A percentile compares a stretch with the other conserved stretches of the same genome.
These are phyloP conservation scores for Formica aserva DNA, from an alignment of 2,888 invertebrate species.

Conservation along the genomic window DNA sequence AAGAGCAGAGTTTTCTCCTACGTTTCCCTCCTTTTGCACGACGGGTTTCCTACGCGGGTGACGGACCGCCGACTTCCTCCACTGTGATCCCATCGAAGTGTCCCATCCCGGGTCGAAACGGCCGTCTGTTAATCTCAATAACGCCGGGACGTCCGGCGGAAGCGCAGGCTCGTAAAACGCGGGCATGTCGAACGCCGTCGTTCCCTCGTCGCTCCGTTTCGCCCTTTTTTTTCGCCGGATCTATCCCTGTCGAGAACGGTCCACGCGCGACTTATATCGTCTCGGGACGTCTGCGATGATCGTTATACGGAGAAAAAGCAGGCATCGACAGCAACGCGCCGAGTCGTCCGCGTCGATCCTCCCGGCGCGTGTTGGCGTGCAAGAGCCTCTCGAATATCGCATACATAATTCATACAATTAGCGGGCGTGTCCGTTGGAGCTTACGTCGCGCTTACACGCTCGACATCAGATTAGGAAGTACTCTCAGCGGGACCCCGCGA, in stretches of 20 bases:
- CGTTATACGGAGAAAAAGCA: constrained; percentile 24
- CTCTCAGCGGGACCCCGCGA: constrained; percentile 19
- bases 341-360: constrained; percentile 14
- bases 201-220: constrained; percentile 69
- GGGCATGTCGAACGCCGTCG: not conserved
- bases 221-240: constrained; percentile 54
- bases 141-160: constrained; percentile 82
- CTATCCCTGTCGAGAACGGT: constrained; percentile 64
- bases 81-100: constrained; percentile 76
- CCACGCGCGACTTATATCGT: constrained; percentile 39
- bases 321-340: constrained; percentile 17
- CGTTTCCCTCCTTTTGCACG: not conserved
- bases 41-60: constrained; percentile 42
- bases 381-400: constrained; percentile 71
- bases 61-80: constrained; percentile 55
- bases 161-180: constrained; percentile 81
- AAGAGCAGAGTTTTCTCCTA: constrained; percentile 17
- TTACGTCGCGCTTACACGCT: constrained; percentile 50
- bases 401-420: constrained; percentile 83
- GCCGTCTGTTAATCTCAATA: constrained; percentile 84
- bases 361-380: constrained; percentile 56
- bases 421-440: constrained; percentile 73
- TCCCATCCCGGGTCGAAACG: constrained; percentile 73
- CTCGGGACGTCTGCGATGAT: constrained; percentile 41
- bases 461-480: constrained; percentile 41